A percentile compares a stretch with the other conserved stretches of the same genome.
Evolutionary conservation across 2,113 vertebrate species (phyloP).

Genomic region (Spea bombifrons): DNA sequence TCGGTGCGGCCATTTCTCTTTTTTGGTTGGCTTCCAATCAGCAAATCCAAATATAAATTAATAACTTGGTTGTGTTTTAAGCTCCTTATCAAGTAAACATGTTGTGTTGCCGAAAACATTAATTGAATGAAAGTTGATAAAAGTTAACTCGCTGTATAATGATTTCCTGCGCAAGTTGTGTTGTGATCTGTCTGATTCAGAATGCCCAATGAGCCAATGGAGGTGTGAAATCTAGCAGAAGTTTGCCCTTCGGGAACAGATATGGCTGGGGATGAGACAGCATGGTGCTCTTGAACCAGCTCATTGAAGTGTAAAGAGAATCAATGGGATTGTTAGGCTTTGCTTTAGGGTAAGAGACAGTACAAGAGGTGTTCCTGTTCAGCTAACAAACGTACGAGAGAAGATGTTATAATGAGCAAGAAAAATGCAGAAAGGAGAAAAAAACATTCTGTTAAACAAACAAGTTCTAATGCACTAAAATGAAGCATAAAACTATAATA

Average conservation of each 20-base stretch:
- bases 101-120: neutral
- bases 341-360: slow-evolving; percentile 36
- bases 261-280: slow-evolving; percentile 31
- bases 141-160: slow-evolving; percentile 34
- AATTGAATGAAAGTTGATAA: slow-evolving; percentile 8
- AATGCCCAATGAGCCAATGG: slow-evolving; percentile 44
- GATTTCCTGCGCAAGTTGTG: slow-evolving; percentile 37
- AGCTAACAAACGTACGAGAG: slow-evolving; percentile 14
- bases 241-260: slow-evolving; percentile 28
- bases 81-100: neutral
- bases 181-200: slow-evolving; percentile 18
- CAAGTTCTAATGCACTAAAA: neutral
- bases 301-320: slow-evolving; percentile 42
- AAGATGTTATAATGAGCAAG: slow-evolving; percentile 7
- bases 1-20: neutral
- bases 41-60: slow-evolving; percentile 38
- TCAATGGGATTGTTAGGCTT: slow-evolving; percentile 37
- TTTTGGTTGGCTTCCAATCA: slow-evolving; percentile 64
- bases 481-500: no score
- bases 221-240: slow-evolving; percentile 37
- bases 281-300: slow-evolving; percentile 25
- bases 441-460: neutral
- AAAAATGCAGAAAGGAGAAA: slow-evolving; percentile 15
- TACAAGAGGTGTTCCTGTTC: slow-evolving; percentile 14
- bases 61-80: neutral